These are phyloP conservation scores for Aphodius sticticus DNA, from an alignment of 2,888 invertebrate species.

Conservation along the genomic window DNA sequence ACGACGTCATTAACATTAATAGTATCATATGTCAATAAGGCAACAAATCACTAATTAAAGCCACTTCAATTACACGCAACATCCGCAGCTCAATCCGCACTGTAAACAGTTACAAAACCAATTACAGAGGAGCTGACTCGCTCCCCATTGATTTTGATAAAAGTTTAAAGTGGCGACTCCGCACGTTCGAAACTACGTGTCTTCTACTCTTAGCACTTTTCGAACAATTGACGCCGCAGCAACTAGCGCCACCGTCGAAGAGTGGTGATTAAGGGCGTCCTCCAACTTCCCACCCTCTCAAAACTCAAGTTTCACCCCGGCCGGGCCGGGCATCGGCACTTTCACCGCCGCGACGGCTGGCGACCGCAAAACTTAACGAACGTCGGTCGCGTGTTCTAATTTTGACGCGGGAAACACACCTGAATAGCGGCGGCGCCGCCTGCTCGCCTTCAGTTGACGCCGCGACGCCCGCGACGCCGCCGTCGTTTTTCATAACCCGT, in stretches of 20 bases:
- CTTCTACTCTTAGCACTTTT: background rate
- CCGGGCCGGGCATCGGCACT: background rate
- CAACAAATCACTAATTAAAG: too few species aligned
- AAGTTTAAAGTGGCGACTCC: too few species aligned
- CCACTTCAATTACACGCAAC: too few species aligned
- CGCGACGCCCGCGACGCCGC: constrained; percentile 40
- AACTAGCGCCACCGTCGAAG: constrained; percentile 4
- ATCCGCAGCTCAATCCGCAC: too few species aligned
- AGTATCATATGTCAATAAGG: too few species aligned
- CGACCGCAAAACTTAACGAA: constrained; percentile 21
- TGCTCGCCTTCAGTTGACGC: constrained; percentile 42
- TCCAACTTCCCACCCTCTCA: background rate
- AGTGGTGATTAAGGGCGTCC: constrained; percentile 5
- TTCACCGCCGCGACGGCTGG: background rate
- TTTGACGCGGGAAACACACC: constrained; percentile 44
- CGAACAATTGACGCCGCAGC: background rate
- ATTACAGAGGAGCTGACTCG: too few species aligned
- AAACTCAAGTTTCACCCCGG: constrained; percentile 7
- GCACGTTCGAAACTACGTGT: too few species aligned
- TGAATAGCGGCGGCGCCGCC: constrained; percentile 39
- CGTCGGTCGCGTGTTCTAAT: constrained; percentile 37
- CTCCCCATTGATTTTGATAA: too few species aligned
- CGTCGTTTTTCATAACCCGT: background rate
- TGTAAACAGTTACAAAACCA: too few species aligned
- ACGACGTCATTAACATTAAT: too few species aligned